phyloP scores from a whole-genome alignment of 1,140 invertebrate species.

The Acromyrmex heyeri region DNA sequence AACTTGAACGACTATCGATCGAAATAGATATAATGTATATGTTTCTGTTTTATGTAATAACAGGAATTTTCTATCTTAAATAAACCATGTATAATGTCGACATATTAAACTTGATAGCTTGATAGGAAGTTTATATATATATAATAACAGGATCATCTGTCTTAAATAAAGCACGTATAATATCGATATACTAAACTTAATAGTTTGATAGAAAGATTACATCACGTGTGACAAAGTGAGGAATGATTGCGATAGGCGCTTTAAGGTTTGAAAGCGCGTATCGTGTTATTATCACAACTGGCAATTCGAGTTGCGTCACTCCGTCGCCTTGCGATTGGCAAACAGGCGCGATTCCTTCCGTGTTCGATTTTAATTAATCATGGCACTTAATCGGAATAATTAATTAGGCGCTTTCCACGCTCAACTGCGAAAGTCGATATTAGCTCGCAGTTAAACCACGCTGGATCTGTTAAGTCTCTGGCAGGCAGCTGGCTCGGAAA shows the following conservation, averaged over 20 bases:
- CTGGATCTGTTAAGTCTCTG: background rate
- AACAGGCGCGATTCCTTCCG: constrained; percentile 34
- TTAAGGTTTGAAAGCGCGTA: constrained; percentile 8
- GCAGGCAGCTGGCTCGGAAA: constrained; percentile 39
- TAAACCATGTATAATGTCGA: background rate
- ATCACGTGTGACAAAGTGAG: background rate
- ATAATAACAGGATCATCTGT: background rate
- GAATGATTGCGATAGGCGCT: background rate
- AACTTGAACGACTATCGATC: background rate
- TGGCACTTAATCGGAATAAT: constrained; percentile 67
- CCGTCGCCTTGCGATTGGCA: background rate
- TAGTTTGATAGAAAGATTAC: background rate
- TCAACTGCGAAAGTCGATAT: constrained; percentile 62
- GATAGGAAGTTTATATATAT: background rate
- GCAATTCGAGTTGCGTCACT: constrained; percentile 34
- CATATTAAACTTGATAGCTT: background rate
- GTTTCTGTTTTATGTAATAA: background rate
- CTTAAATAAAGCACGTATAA: background rate
- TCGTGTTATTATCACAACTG: background rate
- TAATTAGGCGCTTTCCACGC: constrained; percentile 61
- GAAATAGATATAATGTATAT: background rate
- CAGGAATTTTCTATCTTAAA: background rate
- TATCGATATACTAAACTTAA: background rate
- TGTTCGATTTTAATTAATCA: constrained; percentile 63
- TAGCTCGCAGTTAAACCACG: constrained; percentile 6